Evolutionary conservation across 2,797 vertebrate genomes (phyloP), one percentile per base, ranked within the genome.

Genomic region (Tarsius wallacei): DNA sequence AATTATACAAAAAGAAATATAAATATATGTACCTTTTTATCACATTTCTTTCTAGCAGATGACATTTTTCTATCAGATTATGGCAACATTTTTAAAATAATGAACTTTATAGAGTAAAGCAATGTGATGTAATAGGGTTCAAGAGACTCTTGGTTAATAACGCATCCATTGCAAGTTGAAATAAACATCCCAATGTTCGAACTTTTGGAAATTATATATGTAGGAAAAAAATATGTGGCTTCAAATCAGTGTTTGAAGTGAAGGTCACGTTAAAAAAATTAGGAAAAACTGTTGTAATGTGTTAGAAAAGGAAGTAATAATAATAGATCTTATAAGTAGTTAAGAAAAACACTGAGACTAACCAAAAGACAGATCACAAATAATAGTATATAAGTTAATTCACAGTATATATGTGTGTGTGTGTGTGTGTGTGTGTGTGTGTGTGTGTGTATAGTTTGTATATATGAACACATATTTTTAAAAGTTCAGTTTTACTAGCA

Each of bases 221-320:
- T 71, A 33, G 6, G 47, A 55, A 71, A 28, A 28, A 86, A 90
- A 71, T 63, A n/a, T 47, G 17, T 28, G 47, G 61, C 47, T 86
- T 95, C 24, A 86, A 61, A 55, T 22, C 13, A 81, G 2, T 91
- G 49, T 87, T 83, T 92, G 61, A 83, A 77, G 88, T 92, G 61
- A 83, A 77, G 88, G 26, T 13, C 26, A 63, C 16, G 61, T 80
- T 31, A 78, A 59, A 76, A 55, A 7, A 83, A 42, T 42, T 42
- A 42, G 42, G 36, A 31, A 87, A 82, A 74, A 59, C 6, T 51
- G 64, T 86, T 36, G 24, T 9, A 88, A 81, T 57, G 42, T 63
- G 22, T 57, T 82, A 89, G 31, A 74, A 94, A 89, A 87, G 26
- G 49, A 55, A 89, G 55, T 36, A 92, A 73, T 71, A 82, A 82